Evolutionary conservation across 1,140 invertebrate genomes (phyloP).

Genomic region (Diachasma alloeum): DNA sequence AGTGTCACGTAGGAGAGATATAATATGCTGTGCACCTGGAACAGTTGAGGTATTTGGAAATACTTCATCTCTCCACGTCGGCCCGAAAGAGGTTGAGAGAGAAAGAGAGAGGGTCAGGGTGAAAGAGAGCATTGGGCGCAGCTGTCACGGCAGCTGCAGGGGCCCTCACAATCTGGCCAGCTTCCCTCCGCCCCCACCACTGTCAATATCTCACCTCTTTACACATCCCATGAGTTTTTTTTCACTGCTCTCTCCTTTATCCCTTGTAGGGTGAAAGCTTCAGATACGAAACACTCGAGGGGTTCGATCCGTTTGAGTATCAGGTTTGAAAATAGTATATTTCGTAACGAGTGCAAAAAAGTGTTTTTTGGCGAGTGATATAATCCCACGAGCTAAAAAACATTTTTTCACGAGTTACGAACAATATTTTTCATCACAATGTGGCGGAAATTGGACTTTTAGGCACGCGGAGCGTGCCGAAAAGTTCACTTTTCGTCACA

Average conservation of each 20-base stretch:
- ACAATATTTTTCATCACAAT: too few species aligned
- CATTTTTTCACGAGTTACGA: too few species aligned
- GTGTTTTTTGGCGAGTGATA: too few species aligned
- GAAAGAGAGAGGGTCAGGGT: constrained; percentile 28
- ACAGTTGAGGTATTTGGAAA: background rate
- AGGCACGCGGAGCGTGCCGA: too few species aligned
- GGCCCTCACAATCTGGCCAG: constrained; percentile 41
- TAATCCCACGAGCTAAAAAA: too few species aligned
- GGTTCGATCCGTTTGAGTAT: too few species aligned
- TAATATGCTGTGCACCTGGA: background rate
- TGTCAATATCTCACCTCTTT: constrained; percentile 15
- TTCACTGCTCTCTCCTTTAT: background rate
- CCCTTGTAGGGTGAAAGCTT: background rate
- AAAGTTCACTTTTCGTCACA: too few species aligned
- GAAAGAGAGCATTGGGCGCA: constrained; percentile 56
- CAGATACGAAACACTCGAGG: too few species aligned
- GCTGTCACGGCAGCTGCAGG: constrained; percentile 59
- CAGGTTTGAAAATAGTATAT: too few species aligned
- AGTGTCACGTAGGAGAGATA: constrained; percentile 17
- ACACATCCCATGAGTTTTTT: constrained; percentile 8
- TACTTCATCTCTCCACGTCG: background rate
- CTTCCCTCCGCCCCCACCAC: constrained; percentile 33
- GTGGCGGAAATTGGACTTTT: too few species aligned
- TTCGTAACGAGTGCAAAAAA: too few species aligned
- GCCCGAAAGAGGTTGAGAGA: constrained; percentile 28